Percentiles rank a stretch among this genome's conserved stretches.
Evolutionary conservation across 2,113 vertebrate species (phyloP).

Genomic region (Merops nubicus): DNA sequence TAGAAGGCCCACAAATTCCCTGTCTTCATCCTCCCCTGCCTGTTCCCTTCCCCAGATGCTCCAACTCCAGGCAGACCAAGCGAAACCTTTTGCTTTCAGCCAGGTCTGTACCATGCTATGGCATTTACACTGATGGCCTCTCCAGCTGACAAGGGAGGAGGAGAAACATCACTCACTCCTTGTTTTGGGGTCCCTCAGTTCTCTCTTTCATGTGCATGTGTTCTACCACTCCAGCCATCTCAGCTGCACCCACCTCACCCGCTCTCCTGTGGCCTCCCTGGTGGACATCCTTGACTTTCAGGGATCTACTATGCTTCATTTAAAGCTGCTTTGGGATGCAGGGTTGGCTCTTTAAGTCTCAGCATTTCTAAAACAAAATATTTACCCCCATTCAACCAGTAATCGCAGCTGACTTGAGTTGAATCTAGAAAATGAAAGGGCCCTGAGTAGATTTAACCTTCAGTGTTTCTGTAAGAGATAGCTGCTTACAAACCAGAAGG

Average conservation of each 20-base stretch:
- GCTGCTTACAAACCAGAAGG: neutral
- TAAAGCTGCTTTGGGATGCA: neutral
- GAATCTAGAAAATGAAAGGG: neutral
- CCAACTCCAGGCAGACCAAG: neutral
- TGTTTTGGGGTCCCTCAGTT: neutral
- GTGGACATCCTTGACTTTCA: too few relatives aligned
- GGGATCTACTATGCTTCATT: rapidly evolving
- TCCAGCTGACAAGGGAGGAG: neutral
- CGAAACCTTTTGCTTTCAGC: neutral
- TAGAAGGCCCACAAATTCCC: neutral
- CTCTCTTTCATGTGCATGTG: rapidly evolving
- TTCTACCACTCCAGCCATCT: neutral
- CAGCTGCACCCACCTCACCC: rapidly evolving
- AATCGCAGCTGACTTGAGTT: neutral
- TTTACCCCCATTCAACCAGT: neutral
- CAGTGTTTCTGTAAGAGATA: neutral
- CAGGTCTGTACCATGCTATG: rapidly evolving
- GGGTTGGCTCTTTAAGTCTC: neutral
- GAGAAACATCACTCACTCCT: rapidly evolving
- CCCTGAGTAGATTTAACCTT: neutral
- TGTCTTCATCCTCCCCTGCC: neutral
- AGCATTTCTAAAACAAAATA: neutral
- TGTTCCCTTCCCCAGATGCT: neutral
- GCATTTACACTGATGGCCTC: rapidly evolving
- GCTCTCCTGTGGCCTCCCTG: neutral